Evolutionary conservation across 2,113 vertebrate genomes (phyloP), one percentile per base, ranked within the genome.

Genomic region (Tylochromis polylepis): DNA sequence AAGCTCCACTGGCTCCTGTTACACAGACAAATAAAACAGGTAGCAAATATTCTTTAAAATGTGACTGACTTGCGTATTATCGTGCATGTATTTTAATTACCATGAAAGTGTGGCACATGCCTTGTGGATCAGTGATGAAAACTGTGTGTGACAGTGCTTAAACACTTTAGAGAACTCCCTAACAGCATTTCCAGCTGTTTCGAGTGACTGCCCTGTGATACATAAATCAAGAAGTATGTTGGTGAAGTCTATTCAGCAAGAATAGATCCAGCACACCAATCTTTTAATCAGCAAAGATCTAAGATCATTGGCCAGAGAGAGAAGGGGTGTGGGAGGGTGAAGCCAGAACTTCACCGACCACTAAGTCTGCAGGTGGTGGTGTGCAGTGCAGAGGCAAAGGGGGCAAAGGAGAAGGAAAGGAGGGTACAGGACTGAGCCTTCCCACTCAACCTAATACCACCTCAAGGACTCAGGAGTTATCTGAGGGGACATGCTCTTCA

Each of bases 401-500:
- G 87, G 85, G 11, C 34, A 67, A 38, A 85, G 83, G 82, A 59
- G 81, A 65, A 60, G 84, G 60, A 34, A 9, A 67, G 79, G 87
- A 36, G 81, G 57, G 60, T 46, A 38, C 5, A 41, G 81, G 31
- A 59, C 22, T 18, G 27, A 83, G 72, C 72, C 62, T 65, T 80
- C 72, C 29, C 51, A 20, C 38, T 46, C 60, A 16, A 75, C 20
- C 41, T 27, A 57, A 82, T 87, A 49, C 49, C 18, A 51, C 8
- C 4, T 38, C n/a, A 85, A 92, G 10, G 27, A 43, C 95, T 98
- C 97, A 98, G 88, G 98, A 98, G 92, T 97, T 98, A 95, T 98
- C 97, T 1, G 98, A 98, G 5, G 98, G 97, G 85, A 98, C 97
- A 1, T 98, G 98, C 96, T 98, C 98, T 88, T 98, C 98, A 77